These are phyloP conservation scores for Bujurquina vittata DNA, from an alignment of 2,113 vertebrate genomes.

Conservation along the genomic window DNA sequence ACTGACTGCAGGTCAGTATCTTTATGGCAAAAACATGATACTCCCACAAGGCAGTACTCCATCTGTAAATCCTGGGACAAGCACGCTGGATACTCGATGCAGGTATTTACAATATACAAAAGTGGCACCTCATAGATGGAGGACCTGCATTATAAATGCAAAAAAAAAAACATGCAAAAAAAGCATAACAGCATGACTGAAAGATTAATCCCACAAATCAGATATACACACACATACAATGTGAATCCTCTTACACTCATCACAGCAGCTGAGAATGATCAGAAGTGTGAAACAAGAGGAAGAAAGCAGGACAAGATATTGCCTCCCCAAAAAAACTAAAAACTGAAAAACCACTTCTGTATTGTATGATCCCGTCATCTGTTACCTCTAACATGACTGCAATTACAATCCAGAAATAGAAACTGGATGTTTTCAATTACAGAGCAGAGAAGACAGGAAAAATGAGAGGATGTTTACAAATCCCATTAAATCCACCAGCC, in stretches of 20 bases:
- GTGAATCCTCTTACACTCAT: neutral
- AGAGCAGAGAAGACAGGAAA: conserved; percentile 64
- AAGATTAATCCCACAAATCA: neutral
- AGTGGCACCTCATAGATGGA: neutral
- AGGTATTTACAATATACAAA: neutral
- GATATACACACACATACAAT: neutral
- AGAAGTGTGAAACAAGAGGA: neutral
- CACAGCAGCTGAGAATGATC: neutral
- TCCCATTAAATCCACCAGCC: conserved; percentile 65
- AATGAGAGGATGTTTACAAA: conserved; percentile 78
- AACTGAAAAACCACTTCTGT: neutral
- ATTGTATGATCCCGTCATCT: conserved; percentile 17
- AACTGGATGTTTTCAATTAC: conserved; percentile 73
- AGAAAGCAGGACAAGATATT: neutral
- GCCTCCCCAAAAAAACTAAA: no score
- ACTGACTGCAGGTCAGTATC: conserved; percentile 66
- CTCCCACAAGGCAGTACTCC: conserved; percentile 39
- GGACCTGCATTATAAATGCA: neutral
- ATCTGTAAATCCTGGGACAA: conserved; percentile 35
- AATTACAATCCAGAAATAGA: conserved; percentile 39
- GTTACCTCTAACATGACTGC: conserved; percentile 35
- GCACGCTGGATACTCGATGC: conserved; percentile 1
- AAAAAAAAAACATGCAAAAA: neutral
- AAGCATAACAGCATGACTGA: neutral
- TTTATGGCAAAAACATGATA: conserved; percentile 19